phyloP scores from a whole-genome alignment of 2,888 invertebrate genomes.

The Perithous albicinctus region DNA sequence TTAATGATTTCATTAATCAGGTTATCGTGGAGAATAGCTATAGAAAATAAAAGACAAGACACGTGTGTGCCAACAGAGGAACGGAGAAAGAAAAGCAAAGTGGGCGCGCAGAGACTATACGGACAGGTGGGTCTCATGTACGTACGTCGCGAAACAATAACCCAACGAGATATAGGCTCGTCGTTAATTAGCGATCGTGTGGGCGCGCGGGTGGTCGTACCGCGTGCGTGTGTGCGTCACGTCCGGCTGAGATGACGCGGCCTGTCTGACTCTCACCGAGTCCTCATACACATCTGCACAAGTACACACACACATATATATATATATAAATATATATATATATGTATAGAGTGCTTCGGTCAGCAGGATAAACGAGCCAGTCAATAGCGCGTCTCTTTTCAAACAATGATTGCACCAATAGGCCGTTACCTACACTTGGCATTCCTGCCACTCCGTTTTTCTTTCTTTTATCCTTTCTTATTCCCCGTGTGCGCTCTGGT shows the following conservation, averaged over 20 bases:
- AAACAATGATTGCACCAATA: conserved; percentile 69
- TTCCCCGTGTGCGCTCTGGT: not conserved
- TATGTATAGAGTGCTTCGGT: conserved; percentile 41
- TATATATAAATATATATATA: not conserved
- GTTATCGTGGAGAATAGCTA: not conserved
- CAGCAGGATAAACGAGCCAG: conserved; percentile 57
- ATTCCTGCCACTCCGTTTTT: conserved; percentile 35
- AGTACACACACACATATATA: not conserved
- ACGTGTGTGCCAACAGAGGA: not conserved
- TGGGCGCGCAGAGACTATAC: conserved; percentile 35
- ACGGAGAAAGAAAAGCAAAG: conserved; percentile 27
- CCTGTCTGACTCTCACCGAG: conserved; percentile 35
- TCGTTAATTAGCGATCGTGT: conserved; percentile 80
- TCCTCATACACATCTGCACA: too few relatives aligned
- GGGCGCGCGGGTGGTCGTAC: conserved; percentile 76
- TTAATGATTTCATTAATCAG: too few relatives aligned
- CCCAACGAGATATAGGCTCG: conserved; percentile 74
- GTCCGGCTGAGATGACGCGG: conserved; percentile 47
- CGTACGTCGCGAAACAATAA: conserved; percentile 76
- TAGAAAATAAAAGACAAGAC: not conserved
- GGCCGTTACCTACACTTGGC: conserved; percentile 60
- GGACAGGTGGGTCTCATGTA: conserved; percentile 78
- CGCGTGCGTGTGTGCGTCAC: conserved; percentile 61
- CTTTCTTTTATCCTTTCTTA: conserved; percentile 26
- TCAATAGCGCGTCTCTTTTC: conserved; percentile 62